Base-by-base conservation (phyloP, 2,113 vertebrate species). In the Alexandromys fortis region DNA sequence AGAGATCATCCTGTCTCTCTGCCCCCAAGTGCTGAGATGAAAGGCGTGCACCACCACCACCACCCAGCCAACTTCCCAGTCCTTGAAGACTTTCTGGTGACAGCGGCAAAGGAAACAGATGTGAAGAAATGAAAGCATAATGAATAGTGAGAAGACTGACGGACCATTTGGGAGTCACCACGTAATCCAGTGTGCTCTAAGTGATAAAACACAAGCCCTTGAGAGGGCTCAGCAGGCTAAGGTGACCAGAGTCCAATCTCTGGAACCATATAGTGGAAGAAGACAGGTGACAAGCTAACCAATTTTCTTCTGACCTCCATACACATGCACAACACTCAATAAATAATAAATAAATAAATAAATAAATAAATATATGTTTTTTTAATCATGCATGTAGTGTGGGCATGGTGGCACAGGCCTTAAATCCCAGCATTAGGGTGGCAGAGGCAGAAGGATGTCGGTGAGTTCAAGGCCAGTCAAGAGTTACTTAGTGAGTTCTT, bases 11-110 rank as follows among this genome's bases (percentile, higher is more conserved):
- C 55, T 21, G 55, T 19, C 19, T 19, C 19, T 19, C 55, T 21
- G 19, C 55, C 19, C 55, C 55, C 55, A 21, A 58, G 19, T 58
- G 55, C 55, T 58, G 55, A 5, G 55, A 58, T 58, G 21, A 58
- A 7, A 58, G 55, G 55, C 19, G 5, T 2, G 6, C 1, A 0
- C 55, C 19, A 21, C 55, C 4, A 21, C 55, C 4, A 7, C 19
- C 5, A 5, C 55, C 55, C 55, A 1, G 52, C 35, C 52, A 58
- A 2, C 13, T 61, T 63, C 79, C 38, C 61, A 85, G 81, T 65
- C 8, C 14, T 82, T 38, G 79, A 61, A 16, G 35, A 45, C 58
- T 85, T 63, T 63, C 58, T 63, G 26, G n/a, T 17, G 24, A 85
- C 55, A 38, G 79, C 4, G 13, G 55, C 22, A 38, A 30, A 42